Base-by-base conservation (phyloP, 2,888 invertebrate genomes). In the Lithophane semibrunnea region DNA sequence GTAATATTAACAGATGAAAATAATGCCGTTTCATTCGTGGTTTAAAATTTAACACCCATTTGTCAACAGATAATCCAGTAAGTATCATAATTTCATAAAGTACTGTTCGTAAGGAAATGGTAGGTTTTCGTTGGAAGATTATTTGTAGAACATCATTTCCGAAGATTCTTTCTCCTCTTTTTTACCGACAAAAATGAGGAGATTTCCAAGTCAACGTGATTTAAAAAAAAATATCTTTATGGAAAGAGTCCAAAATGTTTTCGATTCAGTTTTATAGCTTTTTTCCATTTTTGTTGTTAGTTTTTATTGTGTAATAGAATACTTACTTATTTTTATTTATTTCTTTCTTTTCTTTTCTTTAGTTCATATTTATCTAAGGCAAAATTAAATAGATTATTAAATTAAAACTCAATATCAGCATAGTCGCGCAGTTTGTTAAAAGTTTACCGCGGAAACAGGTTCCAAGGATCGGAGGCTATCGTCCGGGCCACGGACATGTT, bases 391-490 rank as follows among this genome's bases (percentile, higher is more conserved):
- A 49, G n/a, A 56, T 56, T 12, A 29, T 21, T n/a, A n/a, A 2
- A 24, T 18, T 18, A 65, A 49, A n/a, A 12, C 16, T 56, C 18
- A 47, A 44, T 76, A 69, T 42, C 42, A 49, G 7, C 13, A 61
- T 37, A 71, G 71, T 29, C 42, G 7, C 2, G 21, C 72, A 60
- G 73, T 69, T 84, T 73, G 61, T 84, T 73, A 42, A 47, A 67
- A 63, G 8, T 29, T 70, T 58, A 21, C 44, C 2, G 37, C 21
- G 9, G 65, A 49, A 70, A 84, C 80, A 63, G 69, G 81, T 79
- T 73, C 52, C 37, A 9, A 67, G 73, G 80, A 73, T 70, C 66
- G 66, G 44, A 67, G 80, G 80, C 84, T 84, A 82, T 84, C 81
- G 73, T 44, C 68, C 63, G 63, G 47, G 66, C 58, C n/a, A 44